phyloP scores from a whole-genome alignment of 2,113 vertebrate genomes.

The Bos taurus region DNA sequence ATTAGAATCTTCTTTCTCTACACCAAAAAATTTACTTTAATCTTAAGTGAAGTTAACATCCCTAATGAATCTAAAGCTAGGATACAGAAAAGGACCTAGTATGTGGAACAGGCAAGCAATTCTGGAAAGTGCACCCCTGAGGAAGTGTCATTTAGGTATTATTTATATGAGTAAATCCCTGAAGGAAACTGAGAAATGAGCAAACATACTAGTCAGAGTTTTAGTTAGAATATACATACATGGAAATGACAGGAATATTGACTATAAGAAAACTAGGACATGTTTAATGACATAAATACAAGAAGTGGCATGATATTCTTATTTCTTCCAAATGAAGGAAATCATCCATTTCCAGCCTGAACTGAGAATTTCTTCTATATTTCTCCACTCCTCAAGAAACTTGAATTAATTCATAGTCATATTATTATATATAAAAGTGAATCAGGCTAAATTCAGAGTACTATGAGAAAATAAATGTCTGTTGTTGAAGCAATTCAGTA shows the following conservation, averaged over 20 bases:
- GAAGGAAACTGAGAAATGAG: not conserved
- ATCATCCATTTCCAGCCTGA: not conserved
- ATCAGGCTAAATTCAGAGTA: not conserved
- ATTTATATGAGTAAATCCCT: not conserved
- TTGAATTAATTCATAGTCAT: not conserved
- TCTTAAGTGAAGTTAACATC: not conserved
- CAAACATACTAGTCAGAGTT: not conserved
- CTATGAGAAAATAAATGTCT: not conserved
- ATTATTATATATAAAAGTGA: not conserved
- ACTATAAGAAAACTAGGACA: not conserved
- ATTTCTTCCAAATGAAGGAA: not conserved
- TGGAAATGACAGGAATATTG: not conserved
- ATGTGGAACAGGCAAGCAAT: not conserved
- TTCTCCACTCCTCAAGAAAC: fast-evolving
- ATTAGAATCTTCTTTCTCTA: not conserved
- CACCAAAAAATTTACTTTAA: not conserved
- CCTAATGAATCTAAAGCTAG: not conserved
- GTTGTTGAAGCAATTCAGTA: not conserved
- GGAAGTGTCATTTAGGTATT: not conserved
- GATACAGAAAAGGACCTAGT: not conserved
- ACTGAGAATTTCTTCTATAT: not conserved
- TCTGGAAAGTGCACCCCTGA: not conserved
- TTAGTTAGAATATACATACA: not conserved
- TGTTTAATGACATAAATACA: not conserved
- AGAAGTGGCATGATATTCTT: not conserved